Base-by-base conservation (phyloP, 2,888 invertebrate genomes). In the Melieria omissa region DNA sequence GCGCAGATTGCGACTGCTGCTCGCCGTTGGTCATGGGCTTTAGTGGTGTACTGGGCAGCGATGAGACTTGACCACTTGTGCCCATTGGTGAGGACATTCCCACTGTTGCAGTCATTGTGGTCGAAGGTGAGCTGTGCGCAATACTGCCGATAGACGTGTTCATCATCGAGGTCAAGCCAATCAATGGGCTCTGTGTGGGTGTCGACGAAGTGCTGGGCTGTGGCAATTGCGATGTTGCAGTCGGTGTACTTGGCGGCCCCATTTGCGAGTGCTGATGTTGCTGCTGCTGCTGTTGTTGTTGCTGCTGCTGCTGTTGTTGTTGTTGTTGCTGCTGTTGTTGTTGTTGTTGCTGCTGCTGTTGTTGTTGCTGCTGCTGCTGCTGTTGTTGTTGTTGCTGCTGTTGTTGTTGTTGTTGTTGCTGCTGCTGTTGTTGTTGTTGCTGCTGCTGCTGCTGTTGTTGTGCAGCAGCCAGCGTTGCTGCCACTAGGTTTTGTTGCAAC, bases 241-340 rank as follows among this genome's bases (percentile, higher is more conserved):
- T 71, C 12, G 75, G 75, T 47, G 70, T 70, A 12, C 75, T 68
- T 10, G 78, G 72, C 12, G 75, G 75, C 1, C 64, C 65, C 49
- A 66, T 72, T 44, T 70, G 70, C 10, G 55, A 65, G 29, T 74
- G 75, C 41, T 72, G 74, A n/a, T 72, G 78, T 67, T 14, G 74
- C 69, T 64, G 77, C 52, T 69, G 74, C 42, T 63, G 69, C 57
- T 69, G 72, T 8, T 71, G 76, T 57, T 88, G 89, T 74, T 89
- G 89, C 68, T 89, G 90, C 69, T 89, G 90, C 14, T 65, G 62
- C n/a, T 29, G 55, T 16, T 90, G 90, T 68, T 89, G 90, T 69
- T 89, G 90, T 14, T 61, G 61, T 62, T 55, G 75, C 8, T 70
- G 72, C 1, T 74, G 73, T 41, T 72, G 74, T n/a, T 73, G 74